A percentile compares a stretch with the other conserved stretches of the same genome.
Evolutionary conservation across 1,140 invertebrate species (phyloP).

Genomic region (Platyscapa corneri): DNA sequence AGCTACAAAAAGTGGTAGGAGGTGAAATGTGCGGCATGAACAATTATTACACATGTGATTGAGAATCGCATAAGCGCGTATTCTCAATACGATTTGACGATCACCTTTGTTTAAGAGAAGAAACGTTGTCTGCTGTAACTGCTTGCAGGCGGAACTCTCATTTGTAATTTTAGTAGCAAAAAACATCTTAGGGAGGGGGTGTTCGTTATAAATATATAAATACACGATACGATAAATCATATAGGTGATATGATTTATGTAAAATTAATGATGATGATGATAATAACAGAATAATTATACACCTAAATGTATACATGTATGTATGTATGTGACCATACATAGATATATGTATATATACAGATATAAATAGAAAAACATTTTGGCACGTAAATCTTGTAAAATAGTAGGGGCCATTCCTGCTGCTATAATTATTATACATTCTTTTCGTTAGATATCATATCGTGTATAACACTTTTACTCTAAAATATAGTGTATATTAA

Average conservation of each 20-base stretch:
- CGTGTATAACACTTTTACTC: slow-evolving; percentile 69
- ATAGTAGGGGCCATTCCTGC: slow-evolving; percentile 73
- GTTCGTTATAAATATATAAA: slow-evolving; percentile 75
- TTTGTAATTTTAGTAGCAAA: slow-evolving; percentile 74
- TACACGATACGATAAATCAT: slow-evolving; percentile 58
- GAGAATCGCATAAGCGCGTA: slow-evolving; percentile 50
- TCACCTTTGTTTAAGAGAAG: slow-evolving; percentile 65
- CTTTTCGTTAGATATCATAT: slow-evolving; percentile 65
- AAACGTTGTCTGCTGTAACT: slow-evolving; percentile 53
- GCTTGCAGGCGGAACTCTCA: slow-evolving; percentile 62
- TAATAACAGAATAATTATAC: slow-evolving; percentile 60
- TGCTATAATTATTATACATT: slow-evolving; percentile 68
- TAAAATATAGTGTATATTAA: slow-evolving; percentile 72
- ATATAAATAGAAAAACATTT: slow-evolving; percentile 65
- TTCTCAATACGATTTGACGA: slow-evolving; percentile 67
- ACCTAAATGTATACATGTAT: slow-evolving; percentile 54
- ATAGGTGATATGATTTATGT: slow-evolving; percentile 70
- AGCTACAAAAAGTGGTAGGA: slow-evolving; percentile 64
- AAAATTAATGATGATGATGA: slow-evolving; percentile 67
- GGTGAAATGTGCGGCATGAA: slow-evolving; percentile 67
- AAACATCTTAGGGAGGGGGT: slow-evolving; percentile 63
- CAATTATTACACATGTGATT: slow-evolving; percentile 57
- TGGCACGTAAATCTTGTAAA: slow-evolving; percentile 73
- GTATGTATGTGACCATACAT: slow-evolving; percentile 55
- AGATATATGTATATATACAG: slow-evolving; percentile 44